A percentile compares a stretch with the other conserved stretches of the same genome.
phyloP scores from a whole-genome alignment of 2,797 vertebrate genomes.

The Percopsis omiscomaycus region DNA sequence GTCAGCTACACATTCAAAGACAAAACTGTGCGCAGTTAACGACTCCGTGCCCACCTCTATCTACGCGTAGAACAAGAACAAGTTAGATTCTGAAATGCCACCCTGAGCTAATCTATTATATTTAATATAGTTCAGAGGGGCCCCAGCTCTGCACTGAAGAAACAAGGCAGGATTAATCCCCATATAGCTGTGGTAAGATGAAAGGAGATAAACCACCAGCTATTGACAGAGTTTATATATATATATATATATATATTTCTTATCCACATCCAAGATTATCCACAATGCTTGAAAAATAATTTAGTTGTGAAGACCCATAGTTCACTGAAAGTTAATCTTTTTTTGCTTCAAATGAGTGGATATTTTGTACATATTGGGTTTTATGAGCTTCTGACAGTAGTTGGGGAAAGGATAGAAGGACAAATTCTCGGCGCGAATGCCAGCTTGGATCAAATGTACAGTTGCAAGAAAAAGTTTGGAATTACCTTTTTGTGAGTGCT shows the following conservation, averaged over 20 bases:
- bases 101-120: conserved; percentile 71
- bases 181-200: conserved; percentile 70
- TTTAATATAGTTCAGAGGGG: conserved; percentile 73
- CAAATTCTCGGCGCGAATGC: conserved; percentile 19
- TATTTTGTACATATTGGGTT: conserved; percentile 48
- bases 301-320: conserved; percentile 72
- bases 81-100: conserved; percentile 68
- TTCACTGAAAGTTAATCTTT: conserved; percentile 72
- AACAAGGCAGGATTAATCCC: conserved; percentile 72
- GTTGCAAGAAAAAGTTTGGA: neutral
- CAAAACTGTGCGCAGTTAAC: conserved; percentile 42
- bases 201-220: conserved; percentile 77
- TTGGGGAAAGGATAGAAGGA: conserved; percentile 34
- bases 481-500: neutral
- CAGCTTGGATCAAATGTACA: neutral
- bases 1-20: conserved; percentile 45
- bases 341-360: conserved; percentile 64
- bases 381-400: conserved; percentile 64
- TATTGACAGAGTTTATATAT: conserved; percentile 79
- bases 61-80: conserved; percentile 38
- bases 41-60: conserved; percentile 54
- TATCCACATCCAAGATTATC: conserved; percentile 73
- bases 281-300: conserved; percentile 73
- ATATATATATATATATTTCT: conserved; percentile 10
- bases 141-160: conserved; percentile 57